phyloP scores from a whole-genome alignment of 2,797 vertebrate genomes.

The Syngnathus rostellatus region DNA sequence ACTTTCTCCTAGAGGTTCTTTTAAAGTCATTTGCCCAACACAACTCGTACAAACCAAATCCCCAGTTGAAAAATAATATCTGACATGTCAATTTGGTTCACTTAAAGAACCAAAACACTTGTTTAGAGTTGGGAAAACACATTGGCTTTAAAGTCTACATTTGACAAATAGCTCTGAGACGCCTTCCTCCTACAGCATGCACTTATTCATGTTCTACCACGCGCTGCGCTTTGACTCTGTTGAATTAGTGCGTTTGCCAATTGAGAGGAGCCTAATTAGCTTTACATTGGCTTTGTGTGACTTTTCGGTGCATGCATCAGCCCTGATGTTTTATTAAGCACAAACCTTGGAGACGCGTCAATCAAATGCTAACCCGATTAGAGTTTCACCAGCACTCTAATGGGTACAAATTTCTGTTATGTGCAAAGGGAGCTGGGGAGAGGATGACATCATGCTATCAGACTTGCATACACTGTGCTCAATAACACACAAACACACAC shows the following conservation, averaged over 20 bases:
- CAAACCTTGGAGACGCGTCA: slow-evolving; percentile 40
- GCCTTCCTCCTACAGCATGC: not conserved
- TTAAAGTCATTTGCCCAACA: slow-evolving; percentile 7
- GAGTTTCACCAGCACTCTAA: slow-evolving; percentile 33
- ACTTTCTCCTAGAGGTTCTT: slow-evolving; percentile 7
- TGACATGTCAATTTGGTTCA: slow-evolving; percentile 9
- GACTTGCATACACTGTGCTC: slow-evolving; percentile 32
- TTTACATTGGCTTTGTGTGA: not conserved
- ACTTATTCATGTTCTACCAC: not conserved
- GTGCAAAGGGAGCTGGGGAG: slow-evolving; percentile 19
- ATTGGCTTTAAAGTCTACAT: not conserved
- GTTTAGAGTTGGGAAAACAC: slow-evolving; percentile 2
- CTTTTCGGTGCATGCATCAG: not conserved
- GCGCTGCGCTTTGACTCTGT: not conserved
- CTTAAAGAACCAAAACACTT: slow-evolving; percentile 5
- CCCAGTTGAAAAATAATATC: slow-evolving; percentile 8
- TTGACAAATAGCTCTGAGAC: not conserved
- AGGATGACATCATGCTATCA: slow-evolving; percentile 41
- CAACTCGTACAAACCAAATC: not conserved
- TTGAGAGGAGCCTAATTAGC: not conserved
- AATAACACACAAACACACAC: slow-evolving; percentile 41
- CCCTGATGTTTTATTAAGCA: not conserved
- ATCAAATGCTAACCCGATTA: slow-evolving; percentile 57
- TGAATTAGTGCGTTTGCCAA: not conserved
- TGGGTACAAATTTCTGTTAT: slow-evolving; percentile 19